Evolutionary conservation across 2,888 invertebrate species (phyloP).

Genomic region (Nomada lathburiana): DNA sequence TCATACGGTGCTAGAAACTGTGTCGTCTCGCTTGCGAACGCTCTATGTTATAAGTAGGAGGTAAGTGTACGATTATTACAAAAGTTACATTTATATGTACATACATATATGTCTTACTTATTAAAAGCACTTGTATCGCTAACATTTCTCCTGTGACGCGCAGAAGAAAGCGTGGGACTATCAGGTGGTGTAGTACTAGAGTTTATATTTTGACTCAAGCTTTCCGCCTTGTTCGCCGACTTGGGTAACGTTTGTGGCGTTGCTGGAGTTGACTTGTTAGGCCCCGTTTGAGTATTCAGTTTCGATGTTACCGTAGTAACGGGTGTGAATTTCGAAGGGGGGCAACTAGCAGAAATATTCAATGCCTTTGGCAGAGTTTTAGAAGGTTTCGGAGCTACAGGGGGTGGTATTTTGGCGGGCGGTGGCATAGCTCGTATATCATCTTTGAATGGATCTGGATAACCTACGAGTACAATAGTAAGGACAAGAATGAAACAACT

Average conservation of each 20-base stretch:
- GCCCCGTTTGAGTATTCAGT: constrained; percentile 70
- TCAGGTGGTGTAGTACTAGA: constrained; percentile 82
- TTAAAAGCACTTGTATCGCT: constrained; percentile 94
- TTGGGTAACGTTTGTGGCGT: constrained; percentile 78
- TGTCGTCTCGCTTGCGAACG: constrained; percentile 90
- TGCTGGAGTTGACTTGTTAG: constrained; percentile 69
- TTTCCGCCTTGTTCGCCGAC: constrained; percentile 81
- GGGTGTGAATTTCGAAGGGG: constrained; percentile 80
- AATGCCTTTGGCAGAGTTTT: constrained; percentile 78
- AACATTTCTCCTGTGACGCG: constrained; percentile 92
- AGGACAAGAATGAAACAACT: background rate
- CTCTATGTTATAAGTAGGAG: constrained; percentile 83
- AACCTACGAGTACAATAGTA: constrained; percentile 81
- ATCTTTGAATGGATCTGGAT: constrained; percentile 90
- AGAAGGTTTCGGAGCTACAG: constrained; percentile 80
- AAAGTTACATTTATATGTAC: background rate
- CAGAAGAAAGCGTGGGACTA: constrained; percentile 80
- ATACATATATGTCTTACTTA: constrained; percentile 86
- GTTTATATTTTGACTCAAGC: constrained; percentile 82
- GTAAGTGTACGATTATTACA: background rate
- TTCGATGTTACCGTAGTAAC: constrained; percentile 72
- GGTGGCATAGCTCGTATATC: constrained; percentile 81
- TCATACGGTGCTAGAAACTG: constrained; percentile 91
- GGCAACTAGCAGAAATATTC: constrained; percentile 75
- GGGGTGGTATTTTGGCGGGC: constrained; percentile 81